These are phyloP conservation scores for Hydrocynus forskahlii DNA, from an alignment of 2,797 vertebrate genomes.

Conservation along the genomic window DNA sequence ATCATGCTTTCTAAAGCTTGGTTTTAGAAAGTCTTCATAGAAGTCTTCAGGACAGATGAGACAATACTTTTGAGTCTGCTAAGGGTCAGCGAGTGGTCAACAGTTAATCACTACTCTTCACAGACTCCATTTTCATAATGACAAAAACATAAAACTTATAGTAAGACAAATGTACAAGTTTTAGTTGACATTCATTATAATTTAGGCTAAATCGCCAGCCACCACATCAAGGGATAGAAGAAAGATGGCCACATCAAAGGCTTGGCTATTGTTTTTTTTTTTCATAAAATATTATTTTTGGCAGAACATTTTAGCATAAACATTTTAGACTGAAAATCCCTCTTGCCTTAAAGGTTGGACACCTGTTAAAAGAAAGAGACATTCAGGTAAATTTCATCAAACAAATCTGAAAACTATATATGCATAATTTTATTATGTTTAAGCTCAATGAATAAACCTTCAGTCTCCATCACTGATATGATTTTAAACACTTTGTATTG, in stretches of 20 bases:
- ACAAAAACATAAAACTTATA: constrained; percentile 39
- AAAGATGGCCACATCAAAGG: neutral
- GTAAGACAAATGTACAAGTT: constrained; percentile 23
- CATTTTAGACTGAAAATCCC: neutral
- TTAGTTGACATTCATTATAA: neutral
- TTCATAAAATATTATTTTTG: neutral
- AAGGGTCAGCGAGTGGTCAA: constrained; percentile 55
- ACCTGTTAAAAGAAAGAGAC: neutral
- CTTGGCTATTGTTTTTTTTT: neutral
- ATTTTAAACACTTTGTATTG: neutral
- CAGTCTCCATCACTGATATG: neutral
- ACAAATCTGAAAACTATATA: too few relatives aligned
- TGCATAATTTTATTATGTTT: neutral
- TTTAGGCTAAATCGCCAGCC: neutral
- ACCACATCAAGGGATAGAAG: neutral
- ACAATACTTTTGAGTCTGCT: constrained; percentile 31
- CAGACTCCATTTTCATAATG: constrained; percentile 43
- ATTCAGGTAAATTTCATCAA: too few relatives aligned
- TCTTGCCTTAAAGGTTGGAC: neutral
- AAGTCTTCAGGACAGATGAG: constrained; percentile 49
- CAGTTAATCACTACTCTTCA: constrained; percentile 55
- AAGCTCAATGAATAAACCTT: neutral
- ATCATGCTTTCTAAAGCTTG: constrained; percentile 15
- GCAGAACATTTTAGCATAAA: neutral
- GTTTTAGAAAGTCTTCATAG: constrained; percentile 30